Evolutionary conservation across 2,888 invertebrate genomes (phyloP).

Genomic region (Tanypteryx hageni): DNA sequence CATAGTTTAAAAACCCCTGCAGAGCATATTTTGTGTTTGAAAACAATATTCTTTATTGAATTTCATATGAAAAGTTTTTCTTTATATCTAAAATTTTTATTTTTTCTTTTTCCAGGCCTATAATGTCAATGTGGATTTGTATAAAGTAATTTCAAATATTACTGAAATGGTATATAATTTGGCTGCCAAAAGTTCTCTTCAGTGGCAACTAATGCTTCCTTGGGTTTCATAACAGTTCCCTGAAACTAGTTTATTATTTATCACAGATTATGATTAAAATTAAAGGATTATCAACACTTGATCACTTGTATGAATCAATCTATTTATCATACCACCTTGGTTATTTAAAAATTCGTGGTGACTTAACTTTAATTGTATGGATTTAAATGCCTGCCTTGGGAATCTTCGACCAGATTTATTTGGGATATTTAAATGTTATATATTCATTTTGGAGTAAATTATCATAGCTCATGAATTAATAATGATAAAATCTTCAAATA

Average conservation of each 20-base stretch:
- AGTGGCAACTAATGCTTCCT: neutral
- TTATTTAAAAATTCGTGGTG: too few species aligned
- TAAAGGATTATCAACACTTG: neutral
- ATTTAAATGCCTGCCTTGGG: too few species aligned
- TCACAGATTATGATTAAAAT: too few species aligned
- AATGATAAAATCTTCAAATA: too few species aligned
- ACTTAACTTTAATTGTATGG: too few species aligned
- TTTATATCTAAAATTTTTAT: neutral
- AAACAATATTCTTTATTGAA: neutral
- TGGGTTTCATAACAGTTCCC: conserved; percentile 7
- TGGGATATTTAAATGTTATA: too few species aligned
- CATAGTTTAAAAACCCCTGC: neutral
- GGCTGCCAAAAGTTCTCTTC: neutral
- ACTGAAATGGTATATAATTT: neutral
- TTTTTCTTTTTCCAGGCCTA: conserved; percentile 17
- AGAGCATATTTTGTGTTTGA: neutral
- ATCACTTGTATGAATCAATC: neutral
- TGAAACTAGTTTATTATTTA: neutral
- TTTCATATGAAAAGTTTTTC: neutral
- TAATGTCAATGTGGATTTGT: conserved; percentile 51
- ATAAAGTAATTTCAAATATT: conserved; percentile 47
- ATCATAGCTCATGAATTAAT: too few species aligned
- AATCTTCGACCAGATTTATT: too few species aligned
- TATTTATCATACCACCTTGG: too few species aligned
- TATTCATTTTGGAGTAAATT: too few species aligned